phyloP scores from a whole-genome alignment of 2,888 invertebrate genomes.

The Cosmia trapezina region DNA sequence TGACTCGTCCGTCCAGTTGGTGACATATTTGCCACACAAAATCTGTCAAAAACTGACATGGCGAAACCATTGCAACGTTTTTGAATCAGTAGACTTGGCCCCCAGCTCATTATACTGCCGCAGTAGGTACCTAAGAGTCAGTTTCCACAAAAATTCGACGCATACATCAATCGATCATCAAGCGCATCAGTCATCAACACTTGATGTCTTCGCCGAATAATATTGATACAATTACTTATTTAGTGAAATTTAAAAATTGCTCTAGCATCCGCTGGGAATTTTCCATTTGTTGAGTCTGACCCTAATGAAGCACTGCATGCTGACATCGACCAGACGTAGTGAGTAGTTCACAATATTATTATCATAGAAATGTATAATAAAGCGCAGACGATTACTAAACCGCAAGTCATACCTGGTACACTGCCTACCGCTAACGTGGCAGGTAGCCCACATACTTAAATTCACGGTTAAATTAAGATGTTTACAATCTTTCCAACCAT shows the following conservation, averaged over 20 bases:
- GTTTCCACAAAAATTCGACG: no score
- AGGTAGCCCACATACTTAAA: no score
- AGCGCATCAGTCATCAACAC: no score
- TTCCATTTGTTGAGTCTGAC: no score
- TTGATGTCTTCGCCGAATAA: no score
- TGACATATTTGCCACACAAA: background rate
- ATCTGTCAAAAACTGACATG: background rate
- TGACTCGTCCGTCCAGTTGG: background rate
- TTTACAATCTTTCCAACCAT: no score
- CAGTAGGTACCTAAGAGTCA: background rate
- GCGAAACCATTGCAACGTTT: background rate
- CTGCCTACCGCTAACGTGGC: background rate
- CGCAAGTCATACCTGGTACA: background rate
- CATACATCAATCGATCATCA: no score
- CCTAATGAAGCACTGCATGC: background rate
- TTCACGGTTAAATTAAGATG: no score
- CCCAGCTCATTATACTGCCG: background rate
- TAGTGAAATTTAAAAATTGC: no score
- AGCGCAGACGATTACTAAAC: background rate
- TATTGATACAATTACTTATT: no score
- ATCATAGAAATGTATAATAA: no score
- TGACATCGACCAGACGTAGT: background rate
- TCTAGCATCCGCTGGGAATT: no score
- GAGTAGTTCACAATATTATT: background rate
- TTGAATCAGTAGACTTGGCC: background rate